phyloP scores from a whole-genome alignment of 2,888 invertebrate species.

The Sarcophaga variegata region DNA sequence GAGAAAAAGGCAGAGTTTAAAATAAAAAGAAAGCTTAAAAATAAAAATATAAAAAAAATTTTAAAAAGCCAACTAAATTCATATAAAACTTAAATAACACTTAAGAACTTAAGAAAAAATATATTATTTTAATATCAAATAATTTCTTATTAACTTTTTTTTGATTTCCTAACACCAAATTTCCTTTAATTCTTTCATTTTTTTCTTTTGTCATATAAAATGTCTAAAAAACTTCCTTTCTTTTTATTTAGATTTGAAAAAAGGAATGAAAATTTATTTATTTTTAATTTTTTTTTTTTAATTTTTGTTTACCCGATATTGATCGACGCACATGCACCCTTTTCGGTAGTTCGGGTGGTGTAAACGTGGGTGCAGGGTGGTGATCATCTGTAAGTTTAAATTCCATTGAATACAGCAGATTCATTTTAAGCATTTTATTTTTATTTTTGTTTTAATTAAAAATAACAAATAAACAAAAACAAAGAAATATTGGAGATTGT shows the following conservation, averaged over 20 bases:
- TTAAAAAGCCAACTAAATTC: slow-evolving; percentile 49
- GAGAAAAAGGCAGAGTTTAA: slow-evolving; percentile 4
- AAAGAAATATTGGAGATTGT: neutral
- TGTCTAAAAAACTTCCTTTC: slow-evolving; percentile 69
- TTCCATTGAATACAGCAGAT: slow-evolving; percentile 84
- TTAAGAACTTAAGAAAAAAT: neutral
- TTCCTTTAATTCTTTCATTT: neutral
- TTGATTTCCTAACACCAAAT: slow-evolving; percentile 11
- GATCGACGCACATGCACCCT: slow-evolving; percentile 98
- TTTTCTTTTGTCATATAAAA: slow-evolving; percentile 47
- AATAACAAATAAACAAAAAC: slow-evolving; percentile 81
- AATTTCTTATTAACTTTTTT: neutral
- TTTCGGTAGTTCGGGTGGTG: slow-evolving; percentile 99
- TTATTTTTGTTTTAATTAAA: slow-evolving; percentile 73
- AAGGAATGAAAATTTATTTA: slow-evolving; percentile 18
- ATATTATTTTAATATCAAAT: neutral
- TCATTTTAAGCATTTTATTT: slow-evolving; percentile 65
- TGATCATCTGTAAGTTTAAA: slow-evolving; percentile 94
- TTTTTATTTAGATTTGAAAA: slow-evolving; percentile 25
- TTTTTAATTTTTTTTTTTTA: neutral
- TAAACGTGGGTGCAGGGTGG: slow-evolving; percentile 98
- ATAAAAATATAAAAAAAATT: neutral
- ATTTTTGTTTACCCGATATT: slow-evolving; percentile 80
- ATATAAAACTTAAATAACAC: slow-evolving; percentile 21
- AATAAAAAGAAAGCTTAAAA: neutral